phyloP scores from a whole-genome alignment of 2,888 invertebrate genomes.

The Drosophila nigricruria region DNA sequence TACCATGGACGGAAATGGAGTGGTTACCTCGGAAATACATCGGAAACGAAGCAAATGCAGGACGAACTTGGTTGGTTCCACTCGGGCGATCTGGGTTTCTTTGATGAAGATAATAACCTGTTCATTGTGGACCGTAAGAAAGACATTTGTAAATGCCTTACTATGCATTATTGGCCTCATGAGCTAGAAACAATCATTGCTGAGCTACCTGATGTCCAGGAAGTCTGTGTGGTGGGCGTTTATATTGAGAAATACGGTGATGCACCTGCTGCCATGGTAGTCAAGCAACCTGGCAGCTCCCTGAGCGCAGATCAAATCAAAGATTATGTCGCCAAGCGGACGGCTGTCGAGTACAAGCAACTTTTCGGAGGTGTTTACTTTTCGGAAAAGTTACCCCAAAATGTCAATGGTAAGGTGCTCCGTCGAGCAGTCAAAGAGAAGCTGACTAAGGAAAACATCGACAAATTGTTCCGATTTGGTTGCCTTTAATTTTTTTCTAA shows the following conservation, averaged over 20 bases:
- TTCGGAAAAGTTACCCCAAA: constrained; percentile 60
- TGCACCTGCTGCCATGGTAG: constrained; percentile 74
- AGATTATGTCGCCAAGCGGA: constrained; percentile 42
- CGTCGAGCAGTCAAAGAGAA: constrained; percentile 14
- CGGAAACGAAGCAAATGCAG: constrained; percentile 51
- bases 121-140: constrained; percentile 75
- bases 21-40: constrained; percentile 73
- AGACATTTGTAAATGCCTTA: constrained; percentile 69
- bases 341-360: constrained; percentile 52
- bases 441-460: background rate
- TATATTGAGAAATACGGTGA: constrained; percentile 57
- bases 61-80: constrained; percentile 74
- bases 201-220: constrained; percentile 61
- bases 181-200: constrained; percentile 68
- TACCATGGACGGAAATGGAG: constrained; percentile 48
- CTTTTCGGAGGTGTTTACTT: constrained; percentile 69
- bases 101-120: constrained; percentile 69
- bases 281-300: constrained; percentile 32
- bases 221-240: constrained; percentile 72
- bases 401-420: constrained; percentile 58
- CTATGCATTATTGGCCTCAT: constrained; percentile 58
- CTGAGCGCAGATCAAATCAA: constrained; percentile 44
- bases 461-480: too few relatives aligned
- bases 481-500: too few relatives aligned
- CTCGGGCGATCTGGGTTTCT: constrained; percentile 79